Evolutionary conservation across 23 tunicate species (phyloP), one percentile per base, ranked within the genome.

Genomic region (Ascidia mentula): DNA sequence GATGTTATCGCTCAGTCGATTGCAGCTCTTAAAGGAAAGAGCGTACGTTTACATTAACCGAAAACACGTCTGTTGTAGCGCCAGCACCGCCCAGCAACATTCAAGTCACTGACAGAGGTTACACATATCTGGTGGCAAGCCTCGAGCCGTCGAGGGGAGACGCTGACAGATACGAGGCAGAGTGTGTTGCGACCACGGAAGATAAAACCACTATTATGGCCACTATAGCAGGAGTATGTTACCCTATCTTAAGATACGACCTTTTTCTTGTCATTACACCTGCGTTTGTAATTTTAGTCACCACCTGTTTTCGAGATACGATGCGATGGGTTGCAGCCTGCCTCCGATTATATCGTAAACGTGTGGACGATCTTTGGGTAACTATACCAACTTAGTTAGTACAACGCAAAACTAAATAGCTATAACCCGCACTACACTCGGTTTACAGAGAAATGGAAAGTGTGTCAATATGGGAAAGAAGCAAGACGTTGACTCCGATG

Each of bases 51-150:
- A n/a, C n/a, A n/a, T n/a, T n/a, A n/a, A n/a, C n/a, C n/a, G n/a
- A n/a, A 26, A 20, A 45, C 7, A 18, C 40, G 32, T 70, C 70
- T 38, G 35, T 34, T 78, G 26, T 38, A 87, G 93, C n/a, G 45
- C 92, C 92, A 18, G 42, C 32, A 0, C 86, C 83, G 7, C 93
- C 93, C 17, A 37, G 34, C 46, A 72, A 88, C 75, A 69, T 82
- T 0, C 35, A 15, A 37, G 40, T 77, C 20, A 79, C 69, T 15
- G 80, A 88, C 22, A 32, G 83, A 31, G 80, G 75, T 13, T 31
- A 72, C 22, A 88, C 83, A 36, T 34, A 40, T 15, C 59, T 88
- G 13, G 34, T 45, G 12, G 86, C 80, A 34, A 72, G 35, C 75
- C 82, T 88, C 30, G 79, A 71, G 18, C 87, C 93, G 22, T 46